Base-by-base conservation (phyloP, 2,113 vertebrate genomes). In the Phaetusa simplex region DNA sequence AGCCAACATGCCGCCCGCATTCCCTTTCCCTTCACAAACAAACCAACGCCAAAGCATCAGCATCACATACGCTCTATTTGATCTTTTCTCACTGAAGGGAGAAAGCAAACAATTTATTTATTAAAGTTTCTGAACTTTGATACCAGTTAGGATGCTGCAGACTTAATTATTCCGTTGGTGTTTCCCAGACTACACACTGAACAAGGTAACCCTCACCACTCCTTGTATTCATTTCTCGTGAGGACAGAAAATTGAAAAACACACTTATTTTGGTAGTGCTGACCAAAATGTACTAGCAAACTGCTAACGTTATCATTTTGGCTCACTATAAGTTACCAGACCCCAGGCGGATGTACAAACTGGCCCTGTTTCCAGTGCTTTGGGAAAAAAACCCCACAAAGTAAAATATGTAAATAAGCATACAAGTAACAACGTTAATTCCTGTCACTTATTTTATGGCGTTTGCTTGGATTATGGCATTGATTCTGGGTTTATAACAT, bases 311-410 rank as follows among this genome's bases (percentile, higher is more conserved):
- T 13, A 36, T 5, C 4, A 3, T 27, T 36, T 65, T 11, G 19
- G 20, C 34, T 40, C 24, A 6, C 55, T 23, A 1, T 5, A 36
- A 30, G 27, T 47, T 10, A n/a, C 58, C 40, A 36, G 45, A 29
- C 34, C 38, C 30, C 64, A 82, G 50, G 23, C 8, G 6, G 50
- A 52, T 29, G 29, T 12, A 70, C 27, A 66, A 49, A 64, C 23
- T 2, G 2, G 9, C 34, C 14, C 3, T 20, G 34, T 40, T 65
- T 82, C 69, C 8, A 8, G 58, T 29, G 40, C 61, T 64, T 38
- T 9, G 24, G 56, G 4, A 34, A 77, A 53, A 74, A 70, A 26
- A 0, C 0, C 0, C 19, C 17, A 45, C 45, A 6, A 67, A 66
- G 6, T 55, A 24, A 76, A 76, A 12, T 2, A 9, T 3, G 16